These are phyloP conservation scores for Lonchura striata DNA, from an alignment of 2,113 vertebrate genomes.

Conservation along the genomic window DNA sequence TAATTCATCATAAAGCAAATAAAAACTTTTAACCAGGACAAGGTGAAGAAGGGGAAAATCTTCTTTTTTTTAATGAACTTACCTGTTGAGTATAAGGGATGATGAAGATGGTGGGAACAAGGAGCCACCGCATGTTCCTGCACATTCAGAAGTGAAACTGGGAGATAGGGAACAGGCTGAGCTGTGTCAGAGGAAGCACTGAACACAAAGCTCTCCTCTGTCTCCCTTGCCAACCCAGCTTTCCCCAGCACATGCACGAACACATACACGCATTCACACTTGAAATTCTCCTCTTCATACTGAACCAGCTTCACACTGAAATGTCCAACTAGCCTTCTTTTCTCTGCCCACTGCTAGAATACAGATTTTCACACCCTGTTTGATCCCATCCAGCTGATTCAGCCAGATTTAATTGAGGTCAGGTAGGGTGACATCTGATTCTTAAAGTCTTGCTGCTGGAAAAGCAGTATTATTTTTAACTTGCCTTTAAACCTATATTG, in stretches of 20 bases:
- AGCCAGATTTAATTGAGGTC: conserved; percentile 22
- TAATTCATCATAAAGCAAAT: conserved; percentile 5
- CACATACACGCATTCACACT: conserved; percentile 74
- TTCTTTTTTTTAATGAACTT: conserved; percentile 60
- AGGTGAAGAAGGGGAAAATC: neutral
- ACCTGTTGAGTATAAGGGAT: conserved; percentile 81
- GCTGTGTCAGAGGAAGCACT: conserved; percentile 60
- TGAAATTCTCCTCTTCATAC: conserved; percentile 78
- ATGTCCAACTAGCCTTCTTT: conserved; percentile 17
- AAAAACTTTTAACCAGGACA: neutral
- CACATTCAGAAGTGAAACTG: conserved; percentile 21
- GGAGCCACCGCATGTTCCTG: conserved; percentile 81
- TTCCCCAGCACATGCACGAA: conserved; percentile 71
- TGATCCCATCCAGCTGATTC: conserved; percentile 14
- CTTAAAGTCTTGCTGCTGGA: conserved; percentile 8
- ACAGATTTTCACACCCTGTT: conserved; percentile 40
- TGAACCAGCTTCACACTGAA: conserved; percentile 31
- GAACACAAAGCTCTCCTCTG: conserved; percentile 90
- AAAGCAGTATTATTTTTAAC: neutral
- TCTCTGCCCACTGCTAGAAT: neutral
- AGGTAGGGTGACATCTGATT: conserved; percentile 1
- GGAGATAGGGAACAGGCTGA: conserved; percentile 66
- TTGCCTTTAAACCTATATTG: neutral
- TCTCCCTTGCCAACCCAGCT: conserved; percentile 81
- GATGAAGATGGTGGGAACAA: conserved; percentile 75